Conservation (phyloP, 2,113 vertebrate genomes). For the Alouatta palliata region DNA sequence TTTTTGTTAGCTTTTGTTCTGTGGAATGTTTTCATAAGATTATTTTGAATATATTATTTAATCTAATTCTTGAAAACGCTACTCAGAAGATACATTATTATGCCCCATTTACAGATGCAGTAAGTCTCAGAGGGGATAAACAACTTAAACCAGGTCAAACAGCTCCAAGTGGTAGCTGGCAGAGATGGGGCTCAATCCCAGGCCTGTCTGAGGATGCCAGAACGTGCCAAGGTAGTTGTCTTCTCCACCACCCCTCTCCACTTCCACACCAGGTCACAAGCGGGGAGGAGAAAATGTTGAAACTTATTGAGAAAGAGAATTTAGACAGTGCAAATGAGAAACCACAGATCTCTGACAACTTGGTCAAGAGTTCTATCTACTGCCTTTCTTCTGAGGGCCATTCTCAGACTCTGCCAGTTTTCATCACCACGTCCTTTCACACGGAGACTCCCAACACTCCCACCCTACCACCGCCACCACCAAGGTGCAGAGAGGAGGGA, state of each 20-base stretch:
- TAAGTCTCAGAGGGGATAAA: not conserved
- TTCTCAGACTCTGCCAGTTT: no score
- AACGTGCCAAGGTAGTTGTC: not conserved
- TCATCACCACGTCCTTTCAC: no score
- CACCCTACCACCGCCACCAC: no score
- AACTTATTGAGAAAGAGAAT: not conserved
- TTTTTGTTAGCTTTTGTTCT: constrained; percentile 5
- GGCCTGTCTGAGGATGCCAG: not conserved
- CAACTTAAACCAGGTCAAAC: not conserved
- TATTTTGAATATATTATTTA: not conserved
- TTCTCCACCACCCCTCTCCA: not conserved
- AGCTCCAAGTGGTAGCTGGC: not conserved
- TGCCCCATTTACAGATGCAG: not conserved
- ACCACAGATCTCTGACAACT: not conserved
- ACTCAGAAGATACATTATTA: not conserved
- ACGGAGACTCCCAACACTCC: no score
- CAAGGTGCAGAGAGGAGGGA: not conserved
- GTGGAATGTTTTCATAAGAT: not conserved
- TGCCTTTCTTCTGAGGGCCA: not conserved
- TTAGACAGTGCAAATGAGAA: not conserved
- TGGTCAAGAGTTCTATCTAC: not conserved
- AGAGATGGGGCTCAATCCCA: not conserved
- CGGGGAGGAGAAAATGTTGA: not conserved
- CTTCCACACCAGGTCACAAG: not conserved
- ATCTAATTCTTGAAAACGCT: not conserved